Evolutionary conservation across 2,888 invertebrate genomes (phyloP).

Genomic region (Strigamia maritima): DNA sequence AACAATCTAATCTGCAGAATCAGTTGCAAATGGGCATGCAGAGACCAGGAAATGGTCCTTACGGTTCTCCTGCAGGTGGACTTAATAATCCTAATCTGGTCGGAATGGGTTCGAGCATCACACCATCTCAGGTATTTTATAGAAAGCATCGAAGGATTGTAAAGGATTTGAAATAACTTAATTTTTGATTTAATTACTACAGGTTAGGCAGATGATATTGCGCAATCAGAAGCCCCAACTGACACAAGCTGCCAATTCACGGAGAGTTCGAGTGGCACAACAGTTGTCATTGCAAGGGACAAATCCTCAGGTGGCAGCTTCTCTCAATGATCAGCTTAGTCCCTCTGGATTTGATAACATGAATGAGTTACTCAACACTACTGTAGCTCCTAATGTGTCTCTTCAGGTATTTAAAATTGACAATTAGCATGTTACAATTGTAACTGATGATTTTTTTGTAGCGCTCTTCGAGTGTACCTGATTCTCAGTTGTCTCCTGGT

Average conservation of each 20-base stretch:
- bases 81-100: slow-evolving; percentile 8
- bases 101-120: slow-evolving; percentile 17
- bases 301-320: not conserved
- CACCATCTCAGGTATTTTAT: slow-evolving; percentile 27
- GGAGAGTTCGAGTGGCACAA: slow-evolving; percentile 60
- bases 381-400: slow-evolving; percentile 85
- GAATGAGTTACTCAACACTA: slow-evolving; percentile 77
- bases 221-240: slow-evolving; percentile 58
- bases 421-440: not conserved
- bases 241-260: slow-evolving; percentile 68
- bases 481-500: slow-evolving; percentile 64
- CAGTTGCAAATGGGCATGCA: slow-evolving; percentile 43
- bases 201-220: slow-evolving; percentile 44
- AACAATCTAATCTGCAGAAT: slow-evolving; percentile 39
- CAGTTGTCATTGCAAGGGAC: slow-evolving; percentile 35
- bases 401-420: slow-evolving; percentile 59
- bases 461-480: slow-evolving; percentile 57
- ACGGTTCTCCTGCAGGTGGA: slow-evolving; percentile 16
- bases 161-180: not conserved
- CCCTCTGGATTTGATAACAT: slow-evolving; percentile 60
- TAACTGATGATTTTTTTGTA: slow-evolving; percentile 45
- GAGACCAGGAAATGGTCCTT: slow-evolving; percentile 45
- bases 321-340: slow-evolving; percentile 55
- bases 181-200: not conserved
- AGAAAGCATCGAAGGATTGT: not conserved